phyloP scores from a whole-genome alignment of 2,797 vertebrate species.

The Pristis pectinata region DNA sequence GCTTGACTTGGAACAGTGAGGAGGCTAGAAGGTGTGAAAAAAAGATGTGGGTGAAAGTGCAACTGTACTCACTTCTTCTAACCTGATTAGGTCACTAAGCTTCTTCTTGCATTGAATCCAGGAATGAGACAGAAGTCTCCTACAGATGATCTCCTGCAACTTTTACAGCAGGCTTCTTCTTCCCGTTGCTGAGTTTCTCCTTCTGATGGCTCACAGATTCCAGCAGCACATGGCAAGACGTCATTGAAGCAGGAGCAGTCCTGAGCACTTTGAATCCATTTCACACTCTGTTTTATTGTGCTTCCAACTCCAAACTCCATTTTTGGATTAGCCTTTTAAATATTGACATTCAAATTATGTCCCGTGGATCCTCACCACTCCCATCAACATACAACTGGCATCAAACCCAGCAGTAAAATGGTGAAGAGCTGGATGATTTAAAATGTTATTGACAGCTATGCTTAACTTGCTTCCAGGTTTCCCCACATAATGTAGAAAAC shows the following conservation, averaged over 20 bases:
- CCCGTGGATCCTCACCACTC: not conserved
- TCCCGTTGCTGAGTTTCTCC: not conserved
- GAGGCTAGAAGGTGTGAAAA: not conserved
- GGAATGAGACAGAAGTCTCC: not conserved
- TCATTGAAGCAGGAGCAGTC: not conserved
- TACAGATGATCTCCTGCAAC: not conserved
- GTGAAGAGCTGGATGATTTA: not conserved
- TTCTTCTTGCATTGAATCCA: not conserved
- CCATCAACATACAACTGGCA: not conserved
- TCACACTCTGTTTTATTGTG: not conserved
- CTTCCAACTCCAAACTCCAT: not conserved
- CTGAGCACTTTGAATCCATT: not conserved
- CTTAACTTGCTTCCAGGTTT: not conserved
- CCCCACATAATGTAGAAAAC: not conserved
- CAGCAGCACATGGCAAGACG: not conserved
- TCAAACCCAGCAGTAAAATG: not conserved
- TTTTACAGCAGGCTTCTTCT: not conserved
- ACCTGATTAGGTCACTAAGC: not conserved
- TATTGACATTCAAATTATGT: not conserved
- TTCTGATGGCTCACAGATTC: not conserved
- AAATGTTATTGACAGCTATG: not conserved
- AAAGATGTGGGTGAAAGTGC: not conserved
- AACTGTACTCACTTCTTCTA: not conserved
- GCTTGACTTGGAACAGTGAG: not conserved
- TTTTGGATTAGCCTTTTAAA: not conserved